phyloP scores from a whole-genome alignment of 2,113 vertebrate genomes.

The Marcusenius ussheri region DNA sequence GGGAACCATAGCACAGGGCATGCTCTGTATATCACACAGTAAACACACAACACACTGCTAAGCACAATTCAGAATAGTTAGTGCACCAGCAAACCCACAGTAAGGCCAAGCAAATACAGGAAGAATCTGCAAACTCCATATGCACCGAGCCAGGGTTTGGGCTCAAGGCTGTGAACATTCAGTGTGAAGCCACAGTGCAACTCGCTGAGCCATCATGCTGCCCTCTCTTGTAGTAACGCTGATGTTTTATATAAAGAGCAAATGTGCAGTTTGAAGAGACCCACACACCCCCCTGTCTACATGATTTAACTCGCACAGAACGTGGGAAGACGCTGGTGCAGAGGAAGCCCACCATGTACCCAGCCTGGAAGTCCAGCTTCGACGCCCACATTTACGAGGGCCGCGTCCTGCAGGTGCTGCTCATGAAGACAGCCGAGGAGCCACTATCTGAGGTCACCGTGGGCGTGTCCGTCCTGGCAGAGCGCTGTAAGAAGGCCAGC shows the following conservation, averaged over 20 bases:
- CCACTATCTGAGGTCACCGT: slow-evolving; percentile 85
- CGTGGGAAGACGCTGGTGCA: slow-evolving; percentile 91
- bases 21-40: not conserved
- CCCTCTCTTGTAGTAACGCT: not conserved
- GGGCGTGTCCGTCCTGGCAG: slow-evolving; percentile 85
- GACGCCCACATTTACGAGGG: slow-evolving; percentile 96
- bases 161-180: not conserved
- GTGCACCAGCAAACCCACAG: not conserved
- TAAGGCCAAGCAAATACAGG: not conserved
- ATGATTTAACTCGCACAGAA: slow-evolving; percentile 53
- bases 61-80: not conserved
- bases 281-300: not conserved
- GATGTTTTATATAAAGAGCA: not conserved
- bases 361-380: slow-evolving; percentile 86
- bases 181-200: not conserved
- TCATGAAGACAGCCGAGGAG: slow-evolving; percentile 91
- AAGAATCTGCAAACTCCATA: not conserved
- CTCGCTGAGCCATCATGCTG: not conserved
- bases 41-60: not conserved
- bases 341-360: slow-evolving; percentile 95
- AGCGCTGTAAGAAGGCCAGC: slow-evolving; percentile 91
- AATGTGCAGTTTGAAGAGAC: not conserved
- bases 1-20: not conserved
- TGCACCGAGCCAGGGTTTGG: not conserved
- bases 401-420: slow-evolving; percentile 86